phyloP scores from a whole-genome alignment of 2,113 vertebrate species.

The Proteles cristata region DNA sequence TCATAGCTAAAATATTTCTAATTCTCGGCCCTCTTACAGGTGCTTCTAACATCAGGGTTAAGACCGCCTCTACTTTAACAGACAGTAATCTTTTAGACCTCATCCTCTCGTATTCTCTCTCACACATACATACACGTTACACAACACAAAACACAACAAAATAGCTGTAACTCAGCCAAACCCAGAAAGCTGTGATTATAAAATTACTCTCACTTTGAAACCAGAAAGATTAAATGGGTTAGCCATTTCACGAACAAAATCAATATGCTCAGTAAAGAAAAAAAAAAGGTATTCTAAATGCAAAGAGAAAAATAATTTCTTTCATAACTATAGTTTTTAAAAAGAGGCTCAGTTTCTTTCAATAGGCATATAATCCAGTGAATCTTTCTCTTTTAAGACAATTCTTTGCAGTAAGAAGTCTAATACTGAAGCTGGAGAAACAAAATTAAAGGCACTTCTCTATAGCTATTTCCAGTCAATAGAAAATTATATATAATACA shows the following conservation, averaged over 20 bases:
- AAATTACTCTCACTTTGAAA: constrained; percentile 23
- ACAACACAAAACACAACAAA: not conserved
- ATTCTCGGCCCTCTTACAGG: not conserved
- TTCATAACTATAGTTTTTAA: not conserved
- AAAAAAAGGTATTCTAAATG: not conserved
- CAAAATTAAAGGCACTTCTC: not conserved
- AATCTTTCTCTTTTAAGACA: constrained; percentile 35
- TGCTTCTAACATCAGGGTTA: not conserved
- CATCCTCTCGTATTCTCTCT: not conserved
- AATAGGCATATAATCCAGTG: not conserved
- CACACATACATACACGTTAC: not conserved
- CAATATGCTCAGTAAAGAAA: not conserved
- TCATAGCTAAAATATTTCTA: not conserved
- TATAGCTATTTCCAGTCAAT: not conserved
- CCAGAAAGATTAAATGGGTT: not conserved
- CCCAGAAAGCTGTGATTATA: not conserved
- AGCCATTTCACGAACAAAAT: constrained; percentile 26
- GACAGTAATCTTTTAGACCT: not conserved
- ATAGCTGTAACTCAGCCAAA: not conserved
- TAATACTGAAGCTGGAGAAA: not conserved
- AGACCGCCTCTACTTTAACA: not conserved
- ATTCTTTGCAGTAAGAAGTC: not conserved
- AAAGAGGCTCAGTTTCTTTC: not conserved
- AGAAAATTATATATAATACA: not conserved
- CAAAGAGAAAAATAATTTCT: not conserved